Evolutionary conservation across 2,888 invertebrate species (phyloP).

Genomic region (Podabrus alpinus): DNA sequence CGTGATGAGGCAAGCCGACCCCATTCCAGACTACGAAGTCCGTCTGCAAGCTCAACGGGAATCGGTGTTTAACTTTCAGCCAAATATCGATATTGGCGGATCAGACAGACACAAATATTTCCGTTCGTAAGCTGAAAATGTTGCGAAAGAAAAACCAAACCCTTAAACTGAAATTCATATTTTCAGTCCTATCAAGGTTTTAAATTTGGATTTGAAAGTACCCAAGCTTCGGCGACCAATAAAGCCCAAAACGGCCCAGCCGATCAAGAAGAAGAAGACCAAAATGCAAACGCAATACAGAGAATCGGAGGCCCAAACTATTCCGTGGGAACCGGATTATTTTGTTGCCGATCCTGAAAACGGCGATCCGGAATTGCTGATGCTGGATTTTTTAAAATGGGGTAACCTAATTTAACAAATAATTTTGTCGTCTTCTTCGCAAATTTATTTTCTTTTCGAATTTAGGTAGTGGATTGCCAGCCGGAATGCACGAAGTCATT

Average conservation of each 20-base stretch:
- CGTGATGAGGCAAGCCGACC: constrained; percentile 49
- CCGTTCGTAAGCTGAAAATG: background rate
- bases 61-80: background rate
- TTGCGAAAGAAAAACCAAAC: background rate
- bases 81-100: constrained; percentile 29
- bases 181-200: background rate
- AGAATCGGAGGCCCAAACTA: constrained; percentile 77
- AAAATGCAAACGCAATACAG: constrained; percentile 73
- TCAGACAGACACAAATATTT: constrained; percentile 36
- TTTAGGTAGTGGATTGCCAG: constrained; percentile 63
- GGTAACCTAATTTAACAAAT: too few relatives aligned
- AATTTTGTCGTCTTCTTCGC: too few relatives aligned
- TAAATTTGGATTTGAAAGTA: background rate
- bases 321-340: constrained; percentile 75
- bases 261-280: constrained; percentile 48
- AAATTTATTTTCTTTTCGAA: too few relatives aligned
- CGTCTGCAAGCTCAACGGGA: constrained; percentile 50
- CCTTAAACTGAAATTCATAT: background rate
- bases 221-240: background rate
- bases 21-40: constrained; percentile 35
- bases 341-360: constrained; percentile 55
- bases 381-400: constrained; percentile 59
- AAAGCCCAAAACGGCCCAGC: constrained; percentile 23
- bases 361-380: constrained; percentile 68
- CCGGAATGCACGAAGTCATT: constrained; percentile 64